Evolutionary conservation across 2,797 vertebrate genomes (phyloP).

Genomic region (Spheniscus humboldti): DNA sequence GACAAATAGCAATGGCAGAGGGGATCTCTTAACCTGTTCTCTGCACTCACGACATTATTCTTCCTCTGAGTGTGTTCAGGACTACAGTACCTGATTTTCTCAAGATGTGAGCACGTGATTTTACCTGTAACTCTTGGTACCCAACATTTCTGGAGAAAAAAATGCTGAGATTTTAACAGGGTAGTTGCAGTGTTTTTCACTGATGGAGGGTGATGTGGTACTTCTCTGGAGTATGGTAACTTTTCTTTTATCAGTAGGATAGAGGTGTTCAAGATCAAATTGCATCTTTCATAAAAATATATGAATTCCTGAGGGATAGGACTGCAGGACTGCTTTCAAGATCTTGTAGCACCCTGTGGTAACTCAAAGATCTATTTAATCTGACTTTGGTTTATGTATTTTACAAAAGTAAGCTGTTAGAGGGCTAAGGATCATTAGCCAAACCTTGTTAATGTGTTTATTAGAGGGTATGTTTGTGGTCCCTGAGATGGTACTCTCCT

Average conservation of each 20-base stretch:
- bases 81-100: background rate
- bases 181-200: background rate
- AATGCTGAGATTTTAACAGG: background rate
- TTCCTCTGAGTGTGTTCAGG: background rate
- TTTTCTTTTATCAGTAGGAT: background rate
- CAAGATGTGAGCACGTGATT: accelerated
- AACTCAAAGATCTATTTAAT: conserved; percentile 24
- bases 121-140: background rate
- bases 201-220: background rate
- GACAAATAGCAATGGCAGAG: background rate
- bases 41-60: background rate
- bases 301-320: conserved; percentile 1
- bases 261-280: conserved; percentile 14
- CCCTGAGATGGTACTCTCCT: background rate
- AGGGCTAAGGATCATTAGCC: background rate
- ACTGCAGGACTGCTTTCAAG: background rate
- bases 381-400: background rate
- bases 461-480: background rate
- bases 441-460: background rate
- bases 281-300: conserved; percentile 27
- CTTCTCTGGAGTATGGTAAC: background rate
- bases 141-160: background rate
- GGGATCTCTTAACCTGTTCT: background rate
- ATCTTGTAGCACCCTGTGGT: conserved; percentile 17
- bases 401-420: background rate